Evolutionary conservation across 1,140 invertebrate genomes (phyloP).

Genomic region (Eufriesea mexicana): DNA sequence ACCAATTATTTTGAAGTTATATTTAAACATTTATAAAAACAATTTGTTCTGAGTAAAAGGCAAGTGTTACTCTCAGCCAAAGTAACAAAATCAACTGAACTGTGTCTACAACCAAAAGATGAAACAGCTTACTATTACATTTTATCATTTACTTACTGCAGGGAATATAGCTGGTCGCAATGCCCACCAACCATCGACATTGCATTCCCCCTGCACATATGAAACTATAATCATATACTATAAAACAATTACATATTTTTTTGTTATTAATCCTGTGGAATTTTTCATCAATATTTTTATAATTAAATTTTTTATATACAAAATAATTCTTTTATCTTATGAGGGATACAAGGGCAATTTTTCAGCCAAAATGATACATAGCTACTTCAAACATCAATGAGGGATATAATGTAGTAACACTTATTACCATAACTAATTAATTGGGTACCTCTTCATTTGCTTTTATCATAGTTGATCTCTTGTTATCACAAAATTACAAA

Average conservation of each 20-base stretch:
- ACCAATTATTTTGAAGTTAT: not conserved
- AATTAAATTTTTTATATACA: constrained; percentile 2
- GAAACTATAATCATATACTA: constrained; percentile 78
- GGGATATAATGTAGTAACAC: not conserved
- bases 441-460: not conserved
- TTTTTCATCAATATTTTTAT: not conserved
- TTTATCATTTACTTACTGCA: constrained; percentile 81
- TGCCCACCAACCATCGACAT: constrained; percentile 81
- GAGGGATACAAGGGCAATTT: not conserved
- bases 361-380: not conserved
- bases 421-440: not conserved
- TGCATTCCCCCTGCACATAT: constrained; percentile 82
- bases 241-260: constrained; percentile 56
- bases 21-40: constrained; percentile 3
- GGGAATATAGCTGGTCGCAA: constrained; percentile 83
- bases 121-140: constrained; percentile 67
- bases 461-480: not conserved
- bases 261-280: constrained; percentile 20
- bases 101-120: constrained; percentile 52
- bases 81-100: constrained; percentile 29
- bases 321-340: not conserved
- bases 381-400: not conserved
- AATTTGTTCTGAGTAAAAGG: not conserved
- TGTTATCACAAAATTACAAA: not conserved
- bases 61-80: constrained; percentile 27